phyloP scores from a whole-genome alignment of 2,888 invertebrate genomes.

The Lottia gigantea region DNA sequence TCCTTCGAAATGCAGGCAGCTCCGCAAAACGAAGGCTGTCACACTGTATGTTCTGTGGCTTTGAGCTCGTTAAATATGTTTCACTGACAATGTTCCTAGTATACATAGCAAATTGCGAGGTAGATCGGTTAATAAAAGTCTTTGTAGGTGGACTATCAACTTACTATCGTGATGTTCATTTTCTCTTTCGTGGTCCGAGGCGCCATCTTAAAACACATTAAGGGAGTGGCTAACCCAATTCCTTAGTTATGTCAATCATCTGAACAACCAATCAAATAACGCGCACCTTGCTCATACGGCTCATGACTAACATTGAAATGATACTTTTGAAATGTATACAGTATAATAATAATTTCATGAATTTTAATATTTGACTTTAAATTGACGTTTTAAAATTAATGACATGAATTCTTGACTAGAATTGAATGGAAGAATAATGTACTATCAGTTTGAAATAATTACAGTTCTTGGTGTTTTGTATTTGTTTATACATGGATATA shows the following conservation, averaged over 20 bases:
- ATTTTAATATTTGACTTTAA: too few relatives aligned
- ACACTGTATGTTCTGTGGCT: neutral
- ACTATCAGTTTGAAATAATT: too few relatives aligned
- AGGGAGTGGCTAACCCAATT: constrained; percentile 43
- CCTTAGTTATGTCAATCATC: constrained; percentile 38
- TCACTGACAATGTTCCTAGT: neutral
- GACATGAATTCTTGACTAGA: too few relatives aligned
- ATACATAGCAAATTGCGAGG: constrained; percentile 25
- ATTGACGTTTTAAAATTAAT: too few relatives aligned
- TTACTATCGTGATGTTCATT: constrained; percentile 6
- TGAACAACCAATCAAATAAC: constrained; percentile 38
- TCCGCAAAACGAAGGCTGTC: constrained; percentile 7
- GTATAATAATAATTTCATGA: too few relatives aligned
- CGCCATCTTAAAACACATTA: constrained; percentile 44
- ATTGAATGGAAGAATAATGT: too few relatives aligned
- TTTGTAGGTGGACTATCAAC: constrained; percentile 10
- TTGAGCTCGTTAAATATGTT: neutral
- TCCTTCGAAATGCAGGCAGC: constrained; percentile 7
- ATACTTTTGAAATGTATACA: too few relatives aligned
- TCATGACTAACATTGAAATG: too few relatives aligned
- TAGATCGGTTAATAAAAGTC: constrained; percentile 24
- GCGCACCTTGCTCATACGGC: neutral
- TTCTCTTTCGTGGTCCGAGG: constrained; percentile 22
- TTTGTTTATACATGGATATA: too few relatives aligned
- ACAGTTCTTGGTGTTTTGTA: too few relatives aligned